These are phyloP conservation scores for Ctenomys sociabilis DNA, from an alignment of 2,113 vertebrate species.

Conservation along the genomic window DNA sequence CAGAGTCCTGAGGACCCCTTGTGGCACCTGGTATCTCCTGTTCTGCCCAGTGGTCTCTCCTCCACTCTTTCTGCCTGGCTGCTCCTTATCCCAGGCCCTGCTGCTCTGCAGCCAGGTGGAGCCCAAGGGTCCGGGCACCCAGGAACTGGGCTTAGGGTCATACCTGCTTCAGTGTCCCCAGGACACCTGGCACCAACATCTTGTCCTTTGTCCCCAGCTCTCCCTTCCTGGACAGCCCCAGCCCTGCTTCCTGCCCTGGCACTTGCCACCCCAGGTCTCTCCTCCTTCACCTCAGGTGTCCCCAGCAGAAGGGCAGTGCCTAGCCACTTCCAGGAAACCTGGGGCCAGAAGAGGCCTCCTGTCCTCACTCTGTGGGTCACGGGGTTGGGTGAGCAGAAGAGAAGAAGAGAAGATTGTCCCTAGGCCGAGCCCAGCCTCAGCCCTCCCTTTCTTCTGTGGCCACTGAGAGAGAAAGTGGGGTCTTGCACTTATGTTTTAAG, in stretches of 20 bases:
- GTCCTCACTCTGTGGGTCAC: constrained; percentile 18
- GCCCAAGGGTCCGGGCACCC: not conserved
- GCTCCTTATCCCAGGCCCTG: not conserved
- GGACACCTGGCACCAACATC: not conserved
- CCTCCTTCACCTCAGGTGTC: not conserved
- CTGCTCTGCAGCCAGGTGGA: constrained; percentile 27
- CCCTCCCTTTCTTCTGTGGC: not conserved
- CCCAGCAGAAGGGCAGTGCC: constrained; percentile 62
- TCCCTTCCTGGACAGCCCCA: not conserved
- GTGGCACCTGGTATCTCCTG: not conserved
- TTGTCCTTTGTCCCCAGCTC: not conserved
- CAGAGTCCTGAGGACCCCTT: not conserved
- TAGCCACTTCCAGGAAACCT: constrained; percentile 64
- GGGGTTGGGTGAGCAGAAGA: constrained; percentile 18
- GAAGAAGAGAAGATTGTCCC: not conserved
- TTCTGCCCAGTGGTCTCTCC: not conserved
- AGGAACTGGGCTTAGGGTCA: not conserved
- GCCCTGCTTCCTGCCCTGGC: not conserved
- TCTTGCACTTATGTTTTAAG: not conserved
- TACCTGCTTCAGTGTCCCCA: not conserved
- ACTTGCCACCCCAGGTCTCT: not conserved
- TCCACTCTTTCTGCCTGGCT: not conserved
- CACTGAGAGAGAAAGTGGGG: not conserved
- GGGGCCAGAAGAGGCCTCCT: constrained; percentile 26
- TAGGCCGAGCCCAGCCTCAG: not conserved